Conservation (phyloP, 1,140 invertebrate species). For the Drosophila hydei region DNA sequence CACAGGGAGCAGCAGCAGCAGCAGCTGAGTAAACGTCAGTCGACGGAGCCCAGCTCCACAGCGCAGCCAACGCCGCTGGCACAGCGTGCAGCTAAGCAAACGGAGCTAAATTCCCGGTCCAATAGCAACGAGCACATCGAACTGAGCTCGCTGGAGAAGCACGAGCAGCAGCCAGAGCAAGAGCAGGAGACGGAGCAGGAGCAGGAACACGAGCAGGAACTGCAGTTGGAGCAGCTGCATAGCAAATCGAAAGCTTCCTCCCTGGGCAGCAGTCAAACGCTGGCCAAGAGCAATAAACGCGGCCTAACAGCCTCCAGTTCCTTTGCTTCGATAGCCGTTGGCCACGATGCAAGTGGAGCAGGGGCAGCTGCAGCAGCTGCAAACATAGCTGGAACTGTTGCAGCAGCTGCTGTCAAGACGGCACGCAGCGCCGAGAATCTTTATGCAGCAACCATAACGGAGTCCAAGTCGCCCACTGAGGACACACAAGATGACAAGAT, state of each 20-base stretch:
- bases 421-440: conserved; percentile 20
- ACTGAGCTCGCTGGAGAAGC: conserved; percentile 65
- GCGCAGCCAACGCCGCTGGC: conserved; percentile 56
- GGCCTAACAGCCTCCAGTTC: conserved; percentile 72
- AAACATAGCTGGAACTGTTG: conserved; percentile 16
- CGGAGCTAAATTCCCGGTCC: conserved; percentile 13
- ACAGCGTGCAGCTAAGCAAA: background rate
- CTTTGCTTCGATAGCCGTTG: conserved; percentile 58
- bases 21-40: conserved; percentile 23
- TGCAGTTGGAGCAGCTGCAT: conserved; percentile 47
- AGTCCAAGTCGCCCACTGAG: conserved; percentile 9
- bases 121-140: conserved; percentile 72
- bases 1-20: conserved; percentile 5
- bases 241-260: conserved; percentile 78
- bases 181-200: conserved; percentile 20
- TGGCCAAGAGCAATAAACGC: conserved; percentile 72
- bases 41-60: conserved; percentile 14
- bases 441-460: conserved; percentile 1
- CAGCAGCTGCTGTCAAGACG: conserved; percentile 1
- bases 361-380: conserved; percentile 4
- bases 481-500: conserved; percentile 63
- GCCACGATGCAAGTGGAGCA: background rate
- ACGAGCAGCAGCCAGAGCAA: conserved; percentile 30
- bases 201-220: conserved; percentile 29
- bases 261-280: conserved; percentile 74